Evolutionary conservation across 2,797 vertebrate genomes (phyloP).

Genomic region (Tauraco hartlaubi): DNA sequence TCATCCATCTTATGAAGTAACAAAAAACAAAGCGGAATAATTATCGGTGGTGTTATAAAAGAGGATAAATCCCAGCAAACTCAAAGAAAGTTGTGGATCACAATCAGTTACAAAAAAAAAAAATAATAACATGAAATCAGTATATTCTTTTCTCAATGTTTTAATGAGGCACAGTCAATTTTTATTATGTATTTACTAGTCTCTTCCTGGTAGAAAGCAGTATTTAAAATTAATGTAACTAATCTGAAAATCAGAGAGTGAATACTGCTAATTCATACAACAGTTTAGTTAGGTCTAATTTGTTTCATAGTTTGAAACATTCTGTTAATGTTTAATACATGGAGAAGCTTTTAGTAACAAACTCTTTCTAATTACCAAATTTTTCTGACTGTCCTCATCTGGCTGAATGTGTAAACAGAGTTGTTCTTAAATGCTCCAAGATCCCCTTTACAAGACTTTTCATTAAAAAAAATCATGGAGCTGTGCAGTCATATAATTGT

Average conservation of each 20-base stretch:
- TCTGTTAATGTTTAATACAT: conserved; percentile 25
- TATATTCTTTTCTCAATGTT: conserved; percentile 4
- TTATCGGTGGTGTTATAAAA: neutral
- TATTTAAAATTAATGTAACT: conserved; percentile 33
- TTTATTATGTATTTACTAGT: conserved; percentile 38
- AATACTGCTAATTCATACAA: conserved; percentile 9
- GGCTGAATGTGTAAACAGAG: neutral
- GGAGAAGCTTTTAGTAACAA: conserved; percentile 14
- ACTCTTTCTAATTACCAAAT: neutral
- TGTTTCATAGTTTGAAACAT: neutral
- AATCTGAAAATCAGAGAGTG: conserved; percentile 20
- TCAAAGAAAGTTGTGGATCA: conserved; percentile 25
- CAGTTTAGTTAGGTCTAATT: neutral
- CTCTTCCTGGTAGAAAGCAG: neutral
- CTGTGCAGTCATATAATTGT: neutral
- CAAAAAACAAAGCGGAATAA: conserved; percentile 17
- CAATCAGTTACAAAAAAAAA: neutral
- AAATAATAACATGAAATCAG: neutral
- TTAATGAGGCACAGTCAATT: conserved; percentile 23
- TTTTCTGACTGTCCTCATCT: neutral
- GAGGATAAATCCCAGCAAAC: conserved; percentile 21
- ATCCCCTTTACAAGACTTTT: neutral
- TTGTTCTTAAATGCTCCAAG: neutral
- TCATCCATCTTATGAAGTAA: neutral
- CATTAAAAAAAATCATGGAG: neutral